A percentile compares a stretch with the other conserved stretches of the same genome.
Evolutionary conservation across 1,140 invertebrate genomes (phyloP).

Genomic region (Aphidius ervi): DNA sequence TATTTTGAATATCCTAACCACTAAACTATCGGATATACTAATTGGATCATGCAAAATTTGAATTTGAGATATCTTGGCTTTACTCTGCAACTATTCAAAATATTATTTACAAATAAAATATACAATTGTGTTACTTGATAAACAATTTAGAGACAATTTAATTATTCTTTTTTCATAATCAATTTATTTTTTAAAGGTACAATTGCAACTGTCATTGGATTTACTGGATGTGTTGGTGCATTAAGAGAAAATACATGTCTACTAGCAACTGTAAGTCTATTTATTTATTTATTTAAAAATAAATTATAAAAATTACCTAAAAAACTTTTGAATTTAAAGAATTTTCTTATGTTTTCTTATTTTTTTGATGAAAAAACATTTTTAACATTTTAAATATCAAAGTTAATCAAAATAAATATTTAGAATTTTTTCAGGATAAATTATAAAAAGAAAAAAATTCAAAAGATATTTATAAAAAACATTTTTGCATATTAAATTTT

Average conservation of each 20-base stretch:
- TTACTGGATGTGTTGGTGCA: conserved; percentile 95
- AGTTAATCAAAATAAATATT: neutral
- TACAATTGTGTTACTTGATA: too few relatives aligned
- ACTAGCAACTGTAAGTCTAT: conserved; percentile 73
- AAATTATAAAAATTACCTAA: conserved; percentile 3
- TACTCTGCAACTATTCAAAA: too few relatives aligned
- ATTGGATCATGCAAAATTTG: too few relatives aligned
- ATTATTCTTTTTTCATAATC: conserved; percentile 9
- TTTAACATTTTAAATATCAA: too few relatives aligned
- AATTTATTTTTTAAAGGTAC: conserved; percentile 57
- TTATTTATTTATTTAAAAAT: conserved; percentile 8
- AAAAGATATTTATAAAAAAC: neutral
- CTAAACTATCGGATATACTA: too few relatives aligned
- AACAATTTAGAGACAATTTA: too few relatives aligned
- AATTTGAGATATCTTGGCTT: too few relatives aligned
- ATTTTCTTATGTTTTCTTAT: too few relatives aligned
- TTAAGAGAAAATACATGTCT: conserved; percentile 84
- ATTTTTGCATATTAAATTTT: too few relatives aligned
- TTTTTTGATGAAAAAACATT: too few relatives aligned
- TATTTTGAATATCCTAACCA: too few relatives aligned
- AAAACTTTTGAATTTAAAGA: neutral
- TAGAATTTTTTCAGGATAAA: neutral
- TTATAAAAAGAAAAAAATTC: neutral
- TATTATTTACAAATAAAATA: too few relatives aligned
- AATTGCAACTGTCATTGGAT: conserved; percentile 91